Conservation (phyloP, 2,113 vertebrate genomes). For the Phocoena phocoena region DNA sequence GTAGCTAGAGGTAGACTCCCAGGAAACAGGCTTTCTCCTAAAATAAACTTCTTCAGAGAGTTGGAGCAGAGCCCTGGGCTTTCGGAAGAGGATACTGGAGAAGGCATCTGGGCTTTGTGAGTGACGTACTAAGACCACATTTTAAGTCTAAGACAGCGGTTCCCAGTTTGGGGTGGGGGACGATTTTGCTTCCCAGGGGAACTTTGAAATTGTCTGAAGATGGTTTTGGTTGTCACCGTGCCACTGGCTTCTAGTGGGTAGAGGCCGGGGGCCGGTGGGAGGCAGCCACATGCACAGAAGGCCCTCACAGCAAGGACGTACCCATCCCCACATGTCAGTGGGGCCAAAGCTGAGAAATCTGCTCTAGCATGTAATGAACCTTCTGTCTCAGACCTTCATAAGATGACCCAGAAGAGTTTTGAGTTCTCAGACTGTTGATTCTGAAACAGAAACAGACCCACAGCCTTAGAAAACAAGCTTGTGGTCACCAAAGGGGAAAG, state of each 20-base stretch:
- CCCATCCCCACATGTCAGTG: fast-evolving
- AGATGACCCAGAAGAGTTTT: fast-evolving
- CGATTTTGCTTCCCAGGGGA: not conserved
- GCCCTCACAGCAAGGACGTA: fast-evolving
- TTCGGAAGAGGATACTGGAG: not conserved
- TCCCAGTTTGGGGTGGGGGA: not conserved
- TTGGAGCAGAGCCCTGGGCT: not conserved
- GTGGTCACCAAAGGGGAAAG: not conserved
- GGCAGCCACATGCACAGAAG: too few relatives aligned
- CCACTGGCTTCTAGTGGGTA: not conserved
- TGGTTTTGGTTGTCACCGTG: fast-evolving
- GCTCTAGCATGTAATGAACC: fast-evolving
- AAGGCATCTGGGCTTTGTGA: not conserved
- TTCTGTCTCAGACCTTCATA: too few relatives aligned
- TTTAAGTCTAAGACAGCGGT: not conserved
- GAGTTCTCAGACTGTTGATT: not conserved
- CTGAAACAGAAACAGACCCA: not conserved
- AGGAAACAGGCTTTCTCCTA: not conserved
- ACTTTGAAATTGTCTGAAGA: not conserved
- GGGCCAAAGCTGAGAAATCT: fast-evolving
- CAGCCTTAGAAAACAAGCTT: not conserved
- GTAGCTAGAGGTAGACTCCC: not conserved
- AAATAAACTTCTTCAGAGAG: not conserved
- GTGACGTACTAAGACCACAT: fast-evolving
- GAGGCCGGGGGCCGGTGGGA: too few relatives aligned